Conservation (phyloP, 1,140 invertebrate species). For the Vollenhovia emeryi region DNA sequence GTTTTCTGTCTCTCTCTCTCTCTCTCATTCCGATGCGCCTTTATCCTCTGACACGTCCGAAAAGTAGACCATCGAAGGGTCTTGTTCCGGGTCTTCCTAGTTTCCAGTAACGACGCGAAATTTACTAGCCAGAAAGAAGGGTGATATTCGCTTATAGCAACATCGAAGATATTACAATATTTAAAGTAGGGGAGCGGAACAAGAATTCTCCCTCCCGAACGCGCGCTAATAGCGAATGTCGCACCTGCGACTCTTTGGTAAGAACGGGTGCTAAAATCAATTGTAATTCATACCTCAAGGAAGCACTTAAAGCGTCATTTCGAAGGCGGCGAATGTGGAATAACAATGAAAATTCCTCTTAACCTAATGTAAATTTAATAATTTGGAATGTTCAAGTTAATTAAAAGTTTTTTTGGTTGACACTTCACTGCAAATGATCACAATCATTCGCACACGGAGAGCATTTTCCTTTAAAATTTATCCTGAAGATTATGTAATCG, state of each 20-base stretch:
- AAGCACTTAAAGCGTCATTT: constrained; percentile 7
- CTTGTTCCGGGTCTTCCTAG: constrained; percentile 26
- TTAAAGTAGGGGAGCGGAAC: constrained; percentile 9
- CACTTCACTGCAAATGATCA: not conserved
- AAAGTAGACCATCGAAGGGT: constrained; percentile 30
- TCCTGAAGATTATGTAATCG: too few relatives aligned
- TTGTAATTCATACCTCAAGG: not conserved
- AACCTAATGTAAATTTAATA: not conserved
- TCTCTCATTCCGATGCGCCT: not conserved
- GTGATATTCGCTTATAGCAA: constrained; percentile 22
- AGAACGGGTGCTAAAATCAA: not conserved
- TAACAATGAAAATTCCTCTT: not conserved
- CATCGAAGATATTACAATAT: constrained; percentile 26
- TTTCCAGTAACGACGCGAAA: constrained; percentile 14
- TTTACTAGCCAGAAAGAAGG: not conserved
- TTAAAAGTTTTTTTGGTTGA: not conserved
- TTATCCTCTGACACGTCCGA: constrained; percentile 35
- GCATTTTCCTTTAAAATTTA: too few relatives aligned
- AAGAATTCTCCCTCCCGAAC: constrained; percentile 5
- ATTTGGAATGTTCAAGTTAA: not conserved
- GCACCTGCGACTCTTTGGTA: constrained; percentile 18
- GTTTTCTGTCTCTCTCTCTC: not conserved
- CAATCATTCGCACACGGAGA: too few relatives aligned
- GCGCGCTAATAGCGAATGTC: constrained; percentile 12
- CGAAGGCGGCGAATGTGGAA: not conserved